Base-by-base conservation (phyloP, 2,797 vertebrate species). In the Trachurus trachurus region DNA sequence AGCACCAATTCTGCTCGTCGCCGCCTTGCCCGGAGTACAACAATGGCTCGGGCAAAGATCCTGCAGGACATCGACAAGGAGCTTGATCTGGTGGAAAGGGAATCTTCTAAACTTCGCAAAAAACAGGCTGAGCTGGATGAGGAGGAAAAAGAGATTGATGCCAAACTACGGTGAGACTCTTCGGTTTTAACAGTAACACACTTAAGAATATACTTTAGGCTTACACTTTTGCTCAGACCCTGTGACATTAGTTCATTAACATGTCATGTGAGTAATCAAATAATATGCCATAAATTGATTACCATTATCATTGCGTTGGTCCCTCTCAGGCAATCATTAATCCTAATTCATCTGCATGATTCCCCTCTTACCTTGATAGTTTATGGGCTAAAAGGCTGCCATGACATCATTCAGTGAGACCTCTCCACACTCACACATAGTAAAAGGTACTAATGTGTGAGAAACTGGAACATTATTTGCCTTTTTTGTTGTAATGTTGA, bases 111-210 rank as follows among this genome's bases (percentile, higher is more conserved):
- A 85, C 97, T 99, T 74, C 96, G 99, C 62, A 99, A 99, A 88
- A 99, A 99, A 88, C 99, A 99, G 92, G 98, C 99, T 76, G 98
- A 99, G 89, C 94, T 99, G 69, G 99, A 99, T 88, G 98, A 99
- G 90, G 99, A 99, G 77, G 99, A 99, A 90, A 99, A 99, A 87
- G 99, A 99, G 90, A 99, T 99, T 80, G 98, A 99, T 82, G 98
- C 98, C 79, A 99, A 99, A 67, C 86, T 99, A 72, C 94, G 94
- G 94, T 95, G 68, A 93, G 85, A 77, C 70, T 10, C 19, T 40
- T n/a, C 21, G 77, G 3, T 52, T 74, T 61, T 70, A n/a, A 74
- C 13, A 22, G 64, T 2, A 62, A 69, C 17, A 34, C 4, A 67
- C 16, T 78, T 66, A 6, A 68, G 15, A 2, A 50, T 80, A 31